These are phyloP conservation scores for Hipposideros armiger DNA, from an alignment of 2,113 vertebrate species.

Conservation along the genomic window DNA sequence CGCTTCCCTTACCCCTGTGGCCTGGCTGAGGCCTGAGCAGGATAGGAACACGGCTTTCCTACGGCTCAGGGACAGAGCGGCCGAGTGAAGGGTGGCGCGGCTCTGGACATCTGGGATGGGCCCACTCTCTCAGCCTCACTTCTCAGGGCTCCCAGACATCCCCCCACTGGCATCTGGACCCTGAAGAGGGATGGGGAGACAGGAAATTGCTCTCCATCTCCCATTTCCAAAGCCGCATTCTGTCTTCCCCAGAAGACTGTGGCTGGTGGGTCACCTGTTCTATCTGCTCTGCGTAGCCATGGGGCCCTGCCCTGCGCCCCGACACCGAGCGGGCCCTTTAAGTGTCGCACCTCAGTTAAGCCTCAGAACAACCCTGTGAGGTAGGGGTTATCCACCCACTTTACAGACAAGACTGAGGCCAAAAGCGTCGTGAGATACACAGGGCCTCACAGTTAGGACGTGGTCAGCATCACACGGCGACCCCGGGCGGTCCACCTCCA, in stretches of 20 bases:
- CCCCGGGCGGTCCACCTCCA: background rate
- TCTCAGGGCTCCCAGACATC: background rate
- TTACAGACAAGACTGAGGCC: background rate
- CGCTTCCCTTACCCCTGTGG: background rate
- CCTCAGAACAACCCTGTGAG: fast-evolving
- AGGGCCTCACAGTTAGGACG: background rate
- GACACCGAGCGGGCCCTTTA: background rate
- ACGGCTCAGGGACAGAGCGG: background rate
- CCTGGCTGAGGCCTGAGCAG: background rate
- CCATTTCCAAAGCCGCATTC: background rate
- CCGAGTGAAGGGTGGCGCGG: fast-evolving
- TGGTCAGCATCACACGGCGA: background rate
- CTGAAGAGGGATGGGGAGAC: too few species aligned
- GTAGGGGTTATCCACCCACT: fast-evolving
- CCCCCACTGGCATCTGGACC: background rate
- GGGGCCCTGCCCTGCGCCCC: background rate
- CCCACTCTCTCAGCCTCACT: background rate
- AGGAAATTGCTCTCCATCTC: background rate
- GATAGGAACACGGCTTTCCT: fast-evolving
- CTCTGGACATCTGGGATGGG: fast-evolving
- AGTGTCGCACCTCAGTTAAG: background rate
- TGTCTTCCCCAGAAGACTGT: background rate
- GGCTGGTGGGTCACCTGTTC: background rate
- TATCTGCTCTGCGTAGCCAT: too few species aligned
- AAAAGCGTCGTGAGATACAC: fast-evolving